Percentiles rank a stretch among this genome's conserved stretches.
These are phyloP conservation scores for Paramisgurnus dabryanus DNA, from an alignment of 2,113 vertebrate genomes.

Conservation along the genomic window DNA sequence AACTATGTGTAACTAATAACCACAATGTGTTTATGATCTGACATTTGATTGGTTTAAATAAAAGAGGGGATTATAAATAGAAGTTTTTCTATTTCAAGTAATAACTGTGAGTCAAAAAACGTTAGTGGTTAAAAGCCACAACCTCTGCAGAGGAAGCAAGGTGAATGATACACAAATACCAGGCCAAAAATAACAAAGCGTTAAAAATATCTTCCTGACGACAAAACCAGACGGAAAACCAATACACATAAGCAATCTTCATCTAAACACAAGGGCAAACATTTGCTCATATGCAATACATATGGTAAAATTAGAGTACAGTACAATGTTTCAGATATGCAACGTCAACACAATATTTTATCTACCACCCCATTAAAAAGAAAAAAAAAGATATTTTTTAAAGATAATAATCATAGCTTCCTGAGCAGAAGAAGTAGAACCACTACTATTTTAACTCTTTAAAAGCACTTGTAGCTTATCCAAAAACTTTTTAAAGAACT, in stretches of 20 bases:
- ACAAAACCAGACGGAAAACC: conserved; percentile 46
- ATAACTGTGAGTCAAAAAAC: conserved; percentile 11
- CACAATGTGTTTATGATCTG: background rate
- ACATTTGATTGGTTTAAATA: conserved; percentile 34
- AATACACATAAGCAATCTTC: conserved; percentile 32
- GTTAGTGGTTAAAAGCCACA: conserved; percentile 33
- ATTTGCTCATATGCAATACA: conserved; percentile 47
- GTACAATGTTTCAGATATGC: background rate
- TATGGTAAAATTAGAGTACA: conserved; percentile 6
- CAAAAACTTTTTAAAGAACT: background rate
- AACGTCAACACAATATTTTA: background rate
- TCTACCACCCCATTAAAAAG: background rate
- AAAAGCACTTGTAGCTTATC: background rate
- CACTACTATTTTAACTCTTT: background rate
- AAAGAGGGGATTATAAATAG: background rate
- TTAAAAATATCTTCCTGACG: conserved; percentile 49
- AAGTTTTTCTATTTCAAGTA: background rate
- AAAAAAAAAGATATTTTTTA: background rate
- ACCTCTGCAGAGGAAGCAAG: conserved; percentile 55
- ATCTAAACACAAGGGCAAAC: conserved; percentile 14
- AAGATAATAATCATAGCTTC: background rate
- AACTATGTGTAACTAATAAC: background rate
- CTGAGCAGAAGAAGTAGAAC: background rate
- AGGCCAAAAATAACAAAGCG: conserved; percentile 60
- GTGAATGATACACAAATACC: conserved; percentile 50